Evolutionary conservation across 1,140 invertebrate genomes (phyloP).

Genomic region (Bilobella aurantiaca): DNA sequence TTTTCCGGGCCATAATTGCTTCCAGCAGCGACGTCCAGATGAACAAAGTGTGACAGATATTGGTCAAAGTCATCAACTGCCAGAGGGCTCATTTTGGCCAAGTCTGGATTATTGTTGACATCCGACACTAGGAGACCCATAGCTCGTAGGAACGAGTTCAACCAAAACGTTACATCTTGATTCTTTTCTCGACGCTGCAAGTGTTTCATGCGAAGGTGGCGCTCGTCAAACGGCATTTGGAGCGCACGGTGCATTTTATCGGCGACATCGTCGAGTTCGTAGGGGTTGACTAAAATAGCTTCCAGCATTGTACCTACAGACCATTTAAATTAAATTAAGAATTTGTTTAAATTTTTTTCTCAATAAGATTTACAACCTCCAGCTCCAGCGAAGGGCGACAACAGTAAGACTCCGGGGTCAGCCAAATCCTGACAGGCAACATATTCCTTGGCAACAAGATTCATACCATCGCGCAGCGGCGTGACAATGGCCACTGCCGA

Average conservation of each 20-base stretch:
- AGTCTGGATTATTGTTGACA: constrained; percentile 35
- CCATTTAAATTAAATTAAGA: not conserved
- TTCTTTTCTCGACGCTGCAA: constrained; percentile 39
- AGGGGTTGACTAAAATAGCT: constrained; percentile 42
- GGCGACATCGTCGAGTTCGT: constrained; percentile 41
- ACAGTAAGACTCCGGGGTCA: constrained; percentile 42
- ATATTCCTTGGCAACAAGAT: constrained; percentile 45
- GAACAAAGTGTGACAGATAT: constrained; percentile 38
- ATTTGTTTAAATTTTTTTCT: not conserved
- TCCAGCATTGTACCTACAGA: constrained; percentile 38
- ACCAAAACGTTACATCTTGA: constrained; percentile 41
- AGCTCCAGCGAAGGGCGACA: constrained; percentile 42
- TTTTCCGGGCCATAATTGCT: constrained; percentile 29
- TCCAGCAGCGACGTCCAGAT: constrained; percentile 9
- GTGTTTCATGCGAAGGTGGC: constrained; percentile 41
- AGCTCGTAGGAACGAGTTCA: constrained; percentile 38
- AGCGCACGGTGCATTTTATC: constrained; percentile 41
- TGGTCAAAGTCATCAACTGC: constrained; percentile 37
- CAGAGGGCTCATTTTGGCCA: constrained; percentile 35
- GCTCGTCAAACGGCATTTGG: constrained; percentile 41
- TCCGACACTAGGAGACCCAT: constrained; percentile 36
- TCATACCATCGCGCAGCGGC: constrained; percentile 44
- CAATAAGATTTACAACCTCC: constrained; percentile 29
- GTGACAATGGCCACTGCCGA: constrained; percentile 42
- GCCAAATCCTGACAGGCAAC: constrained; percentile 42